A percentile compares a stretch with the other conserved stretches of the same genome.
These are phyloP conservation scores for Euzophera pinguis DNA, from an alignment of 2,888 invertebrate genomes.

Conservation along the genomic window DNA sequence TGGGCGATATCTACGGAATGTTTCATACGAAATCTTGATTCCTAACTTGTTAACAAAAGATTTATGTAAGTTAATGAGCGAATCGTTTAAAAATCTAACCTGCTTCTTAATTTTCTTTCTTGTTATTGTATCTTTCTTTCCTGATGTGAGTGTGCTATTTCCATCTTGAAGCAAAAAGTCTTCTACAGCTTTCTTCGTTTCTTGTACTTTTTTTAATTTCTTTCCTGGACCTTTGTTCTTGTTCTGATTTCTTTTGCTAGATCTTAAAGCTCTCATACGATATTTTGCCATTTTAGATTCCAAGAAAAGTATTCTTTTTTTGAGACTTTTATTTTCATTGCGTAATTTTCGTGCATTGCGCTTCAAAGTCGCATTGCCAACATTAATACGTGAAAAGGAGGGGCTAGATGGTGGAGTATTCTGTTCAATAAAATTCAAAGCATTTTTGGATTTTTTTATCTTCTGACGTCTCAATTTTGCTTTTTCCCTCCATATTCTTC, in stretches of 20 bases:
- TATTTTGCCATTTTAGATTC: constrained; percentile 12
- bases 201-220: background rate
- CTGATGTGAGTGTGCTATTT: constrained; percentile 17
- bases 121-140: constrained; percentile 19
- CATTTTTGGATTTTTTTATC: background rate
- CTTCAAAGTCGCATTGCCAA: background rate
- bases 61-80: constrained; percentile 1
- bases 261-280: constrained; percentile 12
- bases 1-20: constrained; percentile 8
- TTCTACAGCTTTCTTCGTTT: background rate
- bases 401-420: background rate
- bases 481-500: constrained; percentile 24
- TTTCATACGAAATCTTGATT: background rate
- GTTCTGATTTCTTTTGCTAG: background rate
- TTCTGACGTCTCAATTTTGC: background rate
- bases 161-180: constrained; percentile 19
- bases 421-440: background rate
- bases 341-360: background rate
- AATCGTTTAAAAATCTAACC: background rate
- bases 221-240: background rate
- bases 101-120: constrained; percentile 11
- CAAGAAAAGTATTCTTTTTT: background rate
- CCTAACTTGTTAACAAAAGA: constrained; percentile 2
- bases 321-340: background rate
- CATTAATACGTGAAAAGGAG: constrained; percentile 5